Evolutionary conservation across 2,888 invertebrate species (phyloP).

Genomic region (Parnassius glacialis): DNA sequence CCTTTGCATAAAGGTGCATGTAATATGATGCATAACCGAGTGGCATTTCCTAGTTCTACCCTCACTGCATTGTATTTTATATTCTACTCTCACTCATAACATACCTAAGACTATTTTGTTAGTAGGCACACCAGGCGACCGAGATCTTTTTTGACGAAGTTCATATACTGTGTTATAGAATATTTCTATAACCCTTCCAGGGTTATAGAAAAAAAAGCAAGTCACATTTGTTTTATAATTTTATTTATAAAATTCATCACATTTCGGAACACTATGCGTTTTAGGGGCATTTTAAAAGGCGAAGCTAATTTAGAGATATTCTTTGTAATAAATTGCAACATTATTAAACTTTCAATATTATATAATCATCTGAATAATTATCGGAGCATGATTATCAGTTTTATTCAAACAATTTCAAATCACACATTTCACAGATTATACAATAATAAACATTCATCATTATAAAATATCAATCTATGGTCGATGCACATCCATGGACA

Average conservation of each 20-base stretch:
- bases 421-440: background rate
- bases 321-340: constrained; percentile 18
- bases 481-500: constrained; percentile 7
- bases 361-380: constrained; percentile 7
- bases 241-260: constrained; percentile 44
- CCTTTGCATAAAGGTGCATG: too few species aligned
- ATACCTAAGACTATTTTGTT: too few species aligned
- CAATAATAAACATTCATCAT: constrained; percentile 10
- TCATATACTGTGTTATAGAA: too few species aligned
- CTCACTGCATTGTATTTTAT: too few species aligned
- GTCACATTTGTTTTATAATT: constrained; percentile 24
- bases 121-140: too few species aligned
- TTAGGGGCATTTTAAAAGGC: constrained; percentile 40
- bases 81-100: too few species aligned
- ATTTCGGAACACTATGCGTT: constrained; percentile 44
- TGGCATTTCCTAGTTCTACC: too few species aligned
- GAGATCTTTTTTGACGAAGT: too few species aligned
- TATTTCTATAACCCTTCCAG: too few species aligned
- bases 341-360: constrained; percentile 19
- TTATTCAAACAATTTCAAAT: constrained; percentile 1
- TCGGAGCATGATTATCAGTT: constrained; percentile 5
- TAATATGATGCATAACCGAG: too few species aligned
- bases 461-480: constrained; percentile 26
- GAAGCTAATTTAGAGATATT: constrained; percentile 36
- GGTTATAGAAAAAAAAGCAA: constrained; percentile 5